phyloP scores from a whole-genome alignment of 2,888 invertebrate genomes.

The Himalopsyche anomala region DNA sequence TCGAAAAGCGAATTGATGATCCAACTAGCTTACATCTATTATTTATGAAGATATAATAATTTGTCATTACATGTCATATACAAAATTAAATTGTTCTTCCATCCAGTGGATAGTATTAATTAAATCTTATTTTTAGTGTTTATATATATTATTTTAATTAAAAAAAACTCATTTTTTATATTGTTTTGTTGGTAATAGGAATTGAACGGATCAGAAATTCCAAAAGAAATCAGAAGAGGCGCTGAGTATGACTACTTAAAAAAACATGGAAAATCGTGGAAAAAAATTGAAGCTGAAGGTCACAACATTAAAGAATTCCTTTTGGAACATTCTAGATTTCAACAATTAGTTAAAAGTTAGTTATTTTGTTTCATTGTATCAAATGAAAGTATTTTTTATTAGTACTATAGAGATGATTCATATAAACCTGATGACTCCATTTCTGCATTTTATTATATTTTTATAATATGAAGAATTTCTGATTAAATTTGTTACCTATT shows the following conservation, averaged over 20 bases:
- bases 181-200: conserved; percentile 71
- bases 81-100: too few relatives aligned
- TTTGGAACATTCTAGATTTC: conserved; percentile 85
- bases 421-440: not conserved
- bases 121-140: too few relatives aligned
- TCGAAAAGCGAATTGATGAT: too few relatives aligned
- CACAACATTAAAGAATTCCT: conserved; percentile 78
- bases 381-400: too few relatives aligned
- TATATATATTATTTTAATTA: too few relatives aligned
- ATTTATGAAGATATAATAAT: too few relatives aligned
- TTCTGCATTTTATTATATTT: not conserved
- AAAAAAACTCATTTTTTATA: conserved; percentile 48
- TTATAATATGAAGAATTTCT: too few relatives aligned
- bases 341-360: conserved; percentile 85
- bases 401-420: not conserved
- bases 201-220: conserved; percentile 84
- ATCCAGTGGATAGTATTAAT: too few relatives aligned
- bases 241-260: conserved; percentile 96
- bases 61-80: too few relatives aligned
- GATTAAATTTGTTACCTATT: too few relatives aligned
- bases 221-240: conserved; percentile 84
- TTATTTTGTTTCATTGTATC: conserved; percentile 62
- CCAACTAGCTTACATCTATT: too few relatives aligned
- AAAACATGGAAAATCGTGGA: conserved; percentile 86
- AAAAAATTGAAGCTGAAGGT: conserved; percentile 75